Conservation (phyloP, 2,888 invertebrate species). For the Agrochola litura region DNA sequence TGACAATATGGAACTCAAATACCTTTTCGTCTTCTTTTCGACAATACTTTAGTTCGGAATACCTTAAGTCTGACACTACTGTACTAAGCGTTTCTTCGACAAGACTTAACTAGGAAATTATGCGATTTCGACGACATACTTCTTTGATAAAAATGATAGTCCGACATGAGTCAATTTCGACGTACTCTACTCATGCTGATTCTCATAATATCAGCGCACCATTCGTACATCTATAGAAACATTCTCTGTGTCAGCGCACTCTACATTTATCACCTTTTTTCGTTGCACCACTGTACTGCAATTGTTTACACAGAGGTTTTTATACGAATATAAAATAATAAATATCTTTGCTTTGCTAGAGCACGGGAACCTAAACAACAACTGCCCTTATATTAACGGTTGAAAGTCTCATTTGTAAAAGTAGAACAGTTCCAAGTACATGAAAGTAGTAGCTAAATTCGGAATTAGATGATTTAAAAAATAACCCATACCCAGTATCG, state of each 20-base stretch:
- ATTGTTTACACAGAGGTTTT: conserved; percentile 34
- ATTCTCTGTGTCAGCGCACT: conserved; percentile 29
- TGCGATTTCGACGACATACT: no score
- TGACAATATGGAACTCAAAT: no score
- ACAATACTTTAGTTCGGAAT: no score
- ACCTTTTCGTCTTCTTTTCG: no score
- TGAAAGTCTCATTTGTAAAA: not conserved
- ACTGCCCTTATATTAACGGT: not conserved
- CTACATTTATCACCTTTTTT: conserved; percentile 46
- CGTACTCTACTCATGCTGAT: not conserved
- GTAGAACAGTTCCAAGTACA: not conserved
- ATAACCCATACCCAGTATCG: not conserved
- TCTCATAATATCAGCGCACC: conserved; percentile 4
- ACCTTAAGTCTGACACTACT: no score
- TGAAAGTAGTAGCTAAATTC: not conserved
- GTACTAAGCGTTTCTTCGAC: no score
- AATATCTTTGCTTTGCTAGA: not conserved
- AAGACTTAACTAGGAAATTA: no score
- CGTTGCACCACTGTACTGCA: conserved; percentile 27
- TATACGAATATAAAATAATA: not conserved
- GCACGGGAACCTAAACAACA: not conserved
- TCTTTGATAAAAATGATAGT: no score
- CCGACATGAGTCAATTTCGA: no score
- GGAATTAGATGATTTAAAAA: not conserved
- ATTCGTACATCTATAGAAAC: conserved; percentile 34